Base-by-base conservation (phyloP, 2,113 vertebrate species). In the Scomber scombrus region DNA sequence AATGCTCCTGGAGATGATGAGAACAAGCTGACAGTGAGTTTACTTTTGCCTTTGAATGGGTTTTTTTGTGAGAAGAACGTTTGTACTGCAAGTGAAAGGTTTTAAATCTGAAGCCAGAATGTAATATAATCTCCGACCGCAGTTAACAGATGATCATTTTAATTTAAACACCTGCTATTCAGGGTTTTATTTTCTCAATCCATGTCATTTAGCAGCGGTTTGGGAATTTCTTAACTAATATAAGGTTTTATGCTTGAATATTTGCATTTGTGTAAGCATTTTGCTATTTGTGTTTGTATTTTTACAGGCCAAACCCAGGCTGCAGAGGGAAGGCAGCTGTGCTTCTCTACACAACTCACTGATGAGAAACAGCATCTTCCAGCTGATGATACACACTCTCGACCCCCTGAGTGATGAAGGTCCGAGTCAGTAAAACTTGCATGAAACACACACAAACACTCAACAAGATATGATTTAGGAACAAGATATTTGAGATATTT, bases 311-410 rank as follows among this genome's bases (percentile, higher is more conserved):
- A 95, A 94, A 72, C 94, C 94, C 7, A 88, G 93, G 52, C 89
- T 95, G 69, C 94, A 95, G 88, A 90, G 94, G 71, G 94, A 94
- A 76, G 91, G 93, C 80, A 95, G 94, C 89, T 95, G 94, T 58
- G 94, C 94, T 11, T 95, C 94, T 40, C 78, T 95, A 8, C 94
- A 95, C 90, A 95, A 95, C 91, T 88, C 93, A 5, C 80, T 95
- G 72, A 95, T 95, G 94, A 94, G 94, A 78, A 95, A 95, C 92
- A 95, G 94, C 84, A 95, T 95, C 78, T 95, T 95, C 78, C 93
- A 94, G 82, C 94, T 95, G 52, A 95, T 95, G 94, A 95, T 95
- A 40, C 94, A 95, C 91, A 95, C 94, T 0, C 88, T 95, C 51
- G 94, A 95, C 77, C 94, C 94, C 0, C 89, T 95, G 46, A 94